phyloP scores from a whole-genome alignment of 1,140 invertebrate genomes.

The Mylabris phalerata region DNA sequence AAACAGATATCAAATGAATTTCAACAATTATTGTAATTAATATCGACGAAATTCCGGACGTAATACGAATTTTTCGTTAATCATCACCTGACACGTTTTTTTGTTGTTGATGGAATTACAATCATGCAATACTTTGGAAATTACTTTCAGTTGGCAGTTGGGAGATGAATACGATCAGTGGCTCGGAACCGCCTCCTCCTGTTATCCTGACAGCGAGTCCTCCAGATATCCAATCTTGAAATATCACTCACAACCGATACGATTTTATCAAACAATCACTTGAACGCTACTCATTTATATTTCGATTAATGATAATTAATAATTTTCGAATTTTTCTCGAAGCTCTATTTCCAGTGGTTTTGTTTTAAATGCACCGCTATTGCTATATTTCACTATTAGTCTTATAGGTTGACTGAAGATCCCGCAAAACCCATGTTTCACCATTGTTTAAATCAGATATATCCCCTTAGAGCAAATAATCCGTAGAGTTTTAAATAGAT shows the following conservation, averaged over 20 bases:
- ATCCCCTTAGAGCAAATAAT: slow-evolving; percentile 15
- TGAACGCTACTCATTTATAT: background rate
- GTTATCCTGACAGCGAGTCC: slow-evolving; percentile 1
- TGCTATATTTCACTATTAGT: slow-evolving; percentile 12
- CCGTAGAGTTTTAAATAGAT: slow-evolving; percentile 13
- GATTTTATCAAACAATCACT: background rate
- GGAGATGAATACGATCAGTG: background rate
- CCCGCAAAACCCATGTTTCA: slow-evolving; percentile 17
- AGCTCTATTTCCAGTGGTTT: slow-evolving; percentile 1
- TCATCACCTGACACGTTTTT: too few relatives aligned
- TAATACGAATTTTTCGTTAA: too few relatives aligned
- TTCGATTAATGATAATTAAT: background rate
- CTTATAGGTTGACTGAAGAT: slow-evolving; percentile 11
- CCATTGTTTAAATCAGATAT: slow-evolving; percentile 17
- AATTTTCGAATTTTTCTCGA: background rate
- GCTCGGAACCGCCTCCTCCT: slow-evolving; percentile 2
- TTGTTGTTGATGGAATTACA: too few relatives aligned
- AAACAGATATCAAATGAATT: too few relatives aligned
- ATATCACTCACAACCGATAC: background rate
- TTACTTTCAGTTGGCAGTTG: too few relatives aligned
- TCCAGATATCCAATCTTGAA: slow-evolving; percentile 2
- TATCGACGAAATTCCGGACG: too few relatives aligned
- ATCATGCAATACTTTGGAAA: too few relatives aligned
- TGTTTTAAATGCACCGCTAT: slow-evolving; percentile 9
- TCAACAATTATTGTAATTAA: too few relatives aligned